Percentiles rank a stretch among this genome's conserved stretches.
phyloP scores from a whole-genome alignment of 2,888 invertebrate genomes.

The Phania funesta region DNA sequence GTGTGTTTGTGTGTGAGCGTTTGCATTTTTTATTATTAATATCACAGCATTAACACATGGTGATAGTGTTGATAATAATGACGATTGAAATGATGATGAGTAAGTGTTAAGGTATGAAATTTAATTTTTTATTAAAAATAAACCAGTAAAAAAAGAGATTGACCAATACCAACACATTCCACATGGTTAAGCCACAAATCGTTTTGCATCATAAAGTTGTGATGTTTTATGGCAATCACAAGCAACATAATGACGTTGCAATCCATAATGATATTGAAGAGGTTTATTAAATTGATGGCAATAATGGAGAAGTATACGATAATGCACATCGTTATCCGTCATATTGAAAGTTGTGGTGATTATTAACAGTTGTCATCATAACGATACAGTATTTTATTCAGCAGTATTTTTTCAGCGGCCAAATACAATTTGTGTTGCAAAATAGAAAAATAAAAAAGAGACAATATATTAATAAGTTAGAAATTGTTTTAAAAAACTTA shows the following conservation, averaged over 20 bases:
- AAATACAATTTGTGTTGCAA: slow-evolving; percentile 4
- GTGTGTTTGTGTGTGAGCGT: slow-evolving; percentile 5
- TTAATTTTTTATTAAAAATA: neutral
- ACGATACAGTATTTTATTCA: slow-evolving; percentile 44
- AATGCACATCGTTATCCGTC: slow-evolving; percentile 37
- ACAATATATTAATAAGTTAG: neutral
- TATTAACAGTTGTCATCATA: slow-evolving; percentile 65
- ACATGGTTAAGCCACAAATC: slow-evolving; percentile 64
- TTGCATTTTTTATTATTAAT: slow-evolving; percentile 57
- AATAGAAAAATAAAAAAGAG: neutral
- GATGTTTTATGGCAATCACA: slow-evolving; percentile 46
- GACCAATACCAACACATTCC: slow-evolving; percentile 52
- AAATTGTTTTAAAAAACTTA: neutral
- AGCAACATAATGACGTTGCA: slow-evolving; percentile 36
- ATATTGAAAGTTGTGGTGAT: slow-evolving; percentile 58
- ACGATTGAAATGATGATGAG: slow-evolving; percentile 38
- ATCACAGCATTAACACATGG: slow-evolving; percentile 63
- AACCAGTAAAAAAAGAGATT: slow-evolving; percentile 1
- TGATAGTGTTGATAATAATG: slow-evolving; percentile 60
- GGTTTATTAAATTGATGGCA: slow-evolving; percentile 21
- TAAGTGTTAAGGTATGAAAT: neutral
- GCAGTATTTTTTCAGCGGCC: slow-evolving; percentile 37
- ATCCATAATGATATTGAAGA: slow-evolving; percentile 38
- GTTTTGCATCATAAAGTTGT: slow-evolving; percentile 58
- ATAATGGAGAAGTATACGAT: slow-evolving; percentile 31